Evolutionary conservation across 2,888 invertebrate genomes (phyloP).

Genomic region (Yponomeuta plumbellus): DNA sequence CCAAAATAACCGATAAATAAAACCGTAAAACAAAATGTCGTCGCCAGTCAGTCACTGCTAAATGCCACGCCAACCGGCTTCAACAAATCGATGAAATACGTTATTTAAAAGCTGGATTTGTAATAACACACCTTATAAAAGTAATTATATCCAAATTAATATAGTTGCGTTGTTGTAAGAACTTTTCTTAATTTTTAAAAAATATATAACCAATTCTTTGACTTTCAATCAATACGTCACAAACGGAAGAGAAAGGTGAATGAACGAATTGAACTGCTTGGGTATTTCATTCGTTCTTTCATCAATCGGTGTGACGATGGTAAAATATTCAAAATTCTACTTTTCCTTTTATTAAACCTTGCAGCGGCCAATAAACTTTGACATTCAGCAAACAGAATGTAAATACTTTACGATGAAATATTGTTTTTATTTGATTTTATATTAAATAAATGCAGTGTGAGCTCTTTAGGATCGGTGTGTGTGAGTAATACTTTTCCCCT

Average conservation of each 20-base stretch:
- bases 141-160: conserved; percentile 8
- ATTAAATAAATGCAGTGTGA: too few species aligned
- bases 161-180: background rate
- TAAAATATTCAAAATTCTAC: too few species aligned
- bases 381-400: too few species aligned
- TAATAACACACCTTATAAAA: conserved; percentile 6
- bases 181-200: conserved; percentile 8
- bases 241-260: conserved; percentile 21
- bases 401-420: too few species aligned
- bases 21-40: conserved; percentile 68
- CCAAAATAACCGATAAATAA: conserved; percentile 3
- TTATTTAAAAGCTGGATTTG: background rate
- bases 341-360: too few species aligned
- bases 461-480: too few species aligned
- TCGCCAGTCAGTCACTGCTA: conserved; percentile 29
- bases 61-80: conserved; percentile 56
- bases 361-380: too few species aligned
- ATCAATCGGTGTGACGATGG: background rate
- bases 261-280: conserved; percentile 13
- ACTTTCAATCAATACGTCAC: conserved; percentile 15
- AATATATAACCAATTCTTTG: conserved; percentile 10
- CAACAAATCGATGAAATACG: background rate
- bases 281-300: background rate
- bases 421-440: too few species aligned
- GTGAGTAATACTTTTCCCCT: too few species aligned